Evolutionary conservation across 2,888 invertebrate genomes (phyloP).

Genomic region (Idaea aversata): DNA sequence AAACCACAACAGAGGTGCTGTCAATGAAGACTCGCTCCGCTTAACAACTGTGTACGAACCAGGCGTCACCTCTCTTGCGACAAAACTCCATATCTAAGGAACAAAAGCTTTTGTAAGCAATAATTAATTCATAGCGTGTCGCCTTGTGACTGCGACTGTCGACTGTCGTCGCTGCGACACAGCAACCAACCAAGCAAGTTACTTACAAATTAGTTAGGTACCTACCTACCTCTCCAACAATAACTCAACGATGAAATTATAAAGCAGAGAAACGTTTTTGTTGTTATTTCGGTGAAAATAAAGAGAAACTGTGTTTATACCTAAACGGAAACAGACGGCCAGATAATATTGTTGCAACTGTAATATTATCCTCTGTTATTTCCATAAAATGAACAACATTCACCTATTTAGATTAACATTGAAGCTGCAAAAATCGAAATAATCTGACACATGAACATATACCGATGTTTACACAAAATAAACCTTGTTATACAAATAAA

Average conservation of each 20-base stretch:
- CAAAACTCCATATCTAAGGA: conserved; percentile 44
- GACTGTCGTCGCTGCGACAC: conserved; percentile 22
- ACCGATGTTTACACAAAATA: conserved; percentile 22
- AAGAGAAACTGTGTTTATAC: neutral
- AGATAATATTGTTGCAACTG: neutral
- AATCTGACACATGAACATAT: conserved; percentile 4
- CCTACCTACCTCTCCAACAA: neutral
- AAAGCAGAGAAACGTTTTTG: neutral
- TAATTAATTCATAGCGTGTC: conserved; percentile 56
- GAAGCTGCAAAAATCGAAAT: neutral
- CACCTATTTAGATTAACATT: neutral
- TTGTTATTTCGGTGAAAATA: neutral
- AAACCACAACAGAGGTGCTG: neutral
- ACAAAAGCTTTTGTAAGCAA: conserved; percentile 38
- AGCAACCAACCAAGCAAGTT: conserved; percentile 20
- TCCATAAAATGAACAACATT: neutral
- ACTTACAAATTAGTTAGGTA: neutral
- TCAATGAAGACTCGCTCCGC: neutral
- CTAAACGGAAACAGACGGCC: neutral
- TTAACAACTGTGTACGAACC: neutral
- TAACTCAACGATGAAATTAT: neutral
- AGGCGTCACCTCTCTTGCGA: conserved; percentile 12
- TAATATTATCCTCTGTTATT: neutral
- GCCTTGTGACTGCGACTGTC: conserved; percentile 9
- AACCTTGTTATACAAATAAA: conserved; percentile 32